phyloP scores from a whole-genome alignment of 2,113 vertebrate genomes.

The Salvelinus sp. region DNA sequence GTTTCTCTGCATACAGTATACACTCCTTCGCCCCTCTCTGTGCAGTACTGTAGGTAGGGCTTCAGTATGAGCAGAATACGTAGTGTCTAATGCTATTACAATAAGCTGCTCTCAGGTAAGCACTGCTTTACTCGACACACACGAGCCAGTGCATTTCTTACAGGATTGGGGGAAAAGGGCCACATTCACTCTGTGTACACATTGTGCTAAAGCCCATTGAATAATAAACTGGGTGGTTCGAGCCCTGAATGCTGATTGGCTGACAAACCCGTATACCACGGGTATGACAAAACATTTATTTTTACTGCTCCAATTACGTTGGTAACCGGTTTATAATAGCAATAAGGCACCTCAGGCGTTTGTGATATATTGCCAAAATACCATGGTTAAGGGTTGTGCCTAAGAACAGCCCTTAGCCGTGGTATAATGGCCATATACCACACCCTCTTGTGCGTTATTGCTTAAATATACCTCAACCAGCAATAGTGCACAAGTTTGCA shows the following conservation, averaged over 20 bases:
- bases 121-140: background rate
- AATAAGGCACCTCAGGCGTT: no score
- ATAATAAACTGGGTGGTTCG: background rate
- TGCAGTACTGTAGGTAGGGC: background rate
- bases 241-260: no score
- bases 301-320: no score
- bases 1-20: background rate
- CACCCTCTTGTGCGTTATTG: no score
- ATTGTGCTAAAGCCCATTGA: background rate
- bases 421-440: no score
- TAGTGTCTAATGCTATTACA: conserved; percentile 13
- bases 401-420: no score
- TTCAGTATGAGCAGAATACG: background rate
- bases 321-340: no score
- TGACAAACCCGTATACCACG: no score
- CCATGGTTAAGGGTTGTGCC: no score
- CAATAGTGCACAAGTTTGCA: background rate
- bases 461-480: background rate
- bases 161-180: background rate
- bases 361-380: no score
- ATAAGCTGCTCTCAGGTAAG: background rate
- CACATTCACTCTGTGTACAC: background rate
- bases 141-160: conserved; percentile 1
- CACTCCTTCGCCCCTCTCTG: background rate
- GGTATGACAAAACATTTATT: no score